Evolutionary conservation across 2,797 vertebrate species (phyloP), one percentile per base, ranked within the genome.

Genomic region (Streptopelia turtur): DNA sequence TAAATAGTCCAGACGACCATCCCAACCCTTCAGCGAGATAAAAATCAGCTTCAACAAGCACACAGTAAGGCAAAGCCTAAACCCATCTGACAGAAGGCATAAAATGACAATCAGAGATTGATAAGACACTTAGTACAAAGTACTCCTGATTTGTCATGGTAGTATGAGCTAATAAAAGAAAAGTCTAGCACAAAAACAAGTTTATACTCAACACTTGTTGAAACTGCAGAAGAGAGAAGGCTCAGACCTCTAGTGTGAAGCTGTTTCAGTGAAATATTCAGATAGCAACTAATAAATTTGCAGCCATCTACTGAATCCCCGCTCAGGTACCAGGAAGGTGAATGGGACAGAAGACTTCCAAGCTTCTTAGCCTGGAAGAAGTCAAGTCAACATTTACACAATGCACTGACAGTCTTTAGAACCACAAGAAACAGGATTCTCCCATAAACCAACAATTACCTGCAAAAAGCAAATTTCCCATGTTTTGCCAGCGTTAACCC

Each of bases 101-200:
- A 35, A 63, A 0, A 0, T 5, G 50, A 53, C n/a, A 47, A 24
- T 2, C 52, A 37, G 6, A 21, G 4, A 5, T 5, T 1, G 4
- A 8, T 57, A 60, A 78, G 65, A 75, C 3, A 2, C 22, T 11
- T 3, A 31, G 30, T 6, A 75, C 57, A 59, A 31, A 87, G 57
- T 47, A 37, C 3, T 22, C 52, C 41, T 33, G 45, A 45, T 31
- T 47, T 31, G n/a, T 1, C 22, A 24, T 2, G 11, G 43, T 22
- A 37, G 22, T 2, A 24, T 15, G 35, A 79, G 69, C 12, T 31
- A 22, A 15, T 3, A 47, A 49, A 45, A 60, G 21, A n/a, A 35
- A 8, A n/a, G 24, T 8, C 31, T 16, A 43, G 31, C 18, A 10
- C 9, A 14, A 39, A 30, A 49, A 55, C 16, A 55, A 52, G 35